Evolutionary conservation across 2,888 invertebrate genomes (phyloP).

Genomic region (Ochropleura leucogaster): DNA sequence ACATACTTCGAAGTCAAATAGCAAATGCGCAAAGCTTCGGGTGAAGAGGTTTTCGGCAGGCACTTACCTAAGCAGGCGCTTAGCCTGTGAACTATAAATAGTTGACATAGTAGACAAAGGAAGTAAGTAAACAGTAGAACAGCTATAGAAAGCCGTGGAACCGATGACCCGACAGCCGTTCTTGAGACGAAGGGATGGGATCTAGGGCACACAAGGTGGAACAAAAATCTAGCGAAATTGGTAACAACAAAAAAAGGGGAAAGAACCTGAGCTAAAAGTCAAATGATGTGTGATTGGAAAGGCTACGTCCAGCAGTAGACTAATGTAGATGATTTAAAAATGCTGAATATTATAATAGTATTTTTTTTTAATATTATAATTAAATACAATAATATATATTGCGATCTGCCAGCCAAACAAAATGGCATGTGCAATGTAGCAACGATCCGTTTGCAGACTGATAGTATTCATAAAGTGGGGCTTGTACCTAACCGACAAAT

Average conservation of each 20-base stretch:
- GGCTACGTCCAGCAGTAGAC: not conserved
- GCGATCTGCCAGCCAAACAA: not conserved
- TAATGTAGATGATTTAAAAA: not conserved
- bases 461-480: conserved; percentile 17
- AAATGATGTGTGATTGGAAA: not conserved
- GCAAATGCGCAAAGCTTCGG: conserved; percentile 18
- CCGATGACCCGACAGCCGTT: not conserved
- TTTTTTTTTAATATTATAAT: not conserved
- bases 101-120: too few species aligned
- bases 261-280: not conserved
- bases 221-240: not conserved
- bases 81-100: not conserved
- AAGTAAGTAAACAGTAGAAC: not conserved
- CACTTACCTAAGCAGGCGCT: not conserved
- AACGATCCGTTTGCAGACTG: conserved; percentile 17
- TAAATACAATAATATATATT: not conserved
- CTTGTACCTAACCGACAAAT: not conserved
- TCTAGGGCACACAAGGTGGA: not conserved
- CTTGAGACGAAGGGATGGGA: not conserved
- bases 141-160: not conserved
- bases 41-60: not conserved
- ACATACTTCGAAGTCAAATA: conserved; percentile 5
- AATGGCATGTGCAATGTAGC: conserved; percentile 35
- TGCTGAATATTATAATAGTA: not conserved
- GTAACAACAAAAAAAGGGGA: not conserved